These are phyloP conservation scores for Drosophila setifemur DNA, from an alignment of 1,140 invertebrate genomes.

Conservation along the genomic window DNA sequence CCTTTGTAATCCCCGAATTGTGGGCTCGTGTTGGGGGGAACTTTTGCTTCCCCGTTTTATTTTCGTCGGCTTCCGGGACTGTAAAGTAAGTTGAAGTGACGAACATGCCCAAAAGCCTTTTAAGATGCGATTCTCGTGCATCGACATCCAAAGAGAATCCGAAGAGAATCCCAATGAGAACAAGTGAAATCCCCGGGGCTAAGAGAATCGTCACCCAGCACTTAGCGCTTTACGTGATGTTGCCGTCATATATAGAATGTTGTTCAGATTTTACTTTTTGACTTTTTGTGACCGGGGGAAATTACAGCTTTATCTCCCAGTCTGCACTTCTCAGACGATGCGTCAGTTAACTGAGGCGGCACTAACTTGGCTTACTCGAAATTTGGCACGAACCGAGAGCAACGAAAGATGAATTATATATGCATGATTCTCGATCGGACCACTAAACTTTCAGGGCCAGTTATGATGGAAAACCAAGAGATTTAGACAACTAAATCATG, in stretches of 20 bases:
- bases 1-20: slow-evolving; percentile 18
- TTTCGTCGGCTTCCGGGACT: slow-evolving; percentile 61
- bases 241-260: slow-evolving; percentile 12
- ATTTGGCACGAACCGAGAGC: slow-evolving; percentile 57
- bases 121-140: slow-evolving; percentile 2
- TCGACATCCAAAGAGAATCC: slow-evolving; percentile 1
- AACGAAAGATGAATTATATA: slow-evolving; percentile 23
- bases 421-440: slow-evolving; percentile 20
- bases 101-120: slow-evolving; percentile 22
- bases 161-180: slow-evolving; percentile 5
- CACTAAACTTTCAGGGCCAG: slow-evolving; percentile 24
- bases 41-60: slow-evolving; percentile 65
- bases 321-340: slow-evolving; percentile 45
- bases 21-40: slow-evolving; percentile 28
- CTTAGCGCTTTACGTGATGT: slow-evolving; percentile 59
- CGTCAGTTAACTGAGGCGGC: slow-evolving; percentile 46
- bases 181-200: not conserved
- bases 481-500: not conserved
- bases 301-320: slow-evolving; percentile 35
- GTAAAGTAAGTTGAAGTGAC: slow-evolving; percentile 27
- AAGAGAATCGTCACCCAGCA: slow-evolving; percentile 5
- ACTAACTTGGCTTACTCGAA: slow-evolving; percentile 34
- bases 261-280: slow-evolving; percentile 7
- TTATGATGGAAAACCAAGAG: not conserved
- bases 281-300: slow-evolving; percentile 16